Conservation (phyloP, 1,140 invertebrate genomes). For the Globodera ellingtonae region DNA sequence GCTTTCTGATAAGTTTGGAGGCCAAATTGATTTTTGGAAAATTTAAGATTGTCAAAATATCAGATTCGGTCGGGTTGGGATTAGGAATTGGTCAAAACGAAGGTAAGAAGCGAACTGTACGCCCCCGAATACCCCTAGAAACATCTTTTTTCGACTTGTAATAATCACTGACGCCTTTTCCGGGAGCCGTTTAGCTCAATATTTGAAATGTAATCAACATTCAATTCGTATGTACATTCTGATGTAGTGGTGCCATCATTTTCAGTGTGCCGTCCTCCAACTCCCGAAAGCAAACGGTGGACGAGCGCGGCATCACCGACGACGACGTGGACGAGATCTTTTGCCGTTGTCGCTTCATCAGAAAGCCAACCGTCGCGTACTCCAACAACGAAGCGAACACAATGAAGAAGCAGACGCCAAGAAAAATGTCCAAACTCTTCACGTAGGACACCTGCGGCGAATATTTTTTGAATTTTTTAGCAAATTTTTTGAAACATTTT, state of each 20-base stretch:
- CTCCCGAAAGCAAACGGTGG: constrained; percentile 54
- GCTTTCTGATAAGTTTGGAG: too few species aligned
- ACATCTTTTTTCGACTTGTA: background rate
- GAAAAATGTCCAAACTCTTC: constrained; percentile 64
- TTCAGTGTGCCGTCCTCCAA: constrained; percentile 42
- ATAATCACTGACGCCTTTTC: background rate
- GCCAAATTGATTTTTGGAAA: too few species aligned
- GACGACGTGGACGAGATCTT: constrained; percentile 12
- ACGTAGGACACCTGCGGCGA: constrained; percentile 72
- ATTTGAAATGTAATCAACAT: too few species aligned
- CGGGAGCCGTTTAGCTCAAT: background rate
- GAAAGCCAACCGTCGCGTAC: constrained; percentile 62
- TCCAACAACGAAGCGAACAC: constrained; percentile 62
- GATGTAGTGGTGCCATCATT: constrained; percentile 10
- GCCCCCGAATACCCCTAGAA: too few species aligned
- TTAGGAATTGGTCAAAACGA: background rate
- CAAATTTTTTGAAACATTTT: too few species aligned
- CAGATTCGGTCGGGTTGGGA: background rate
- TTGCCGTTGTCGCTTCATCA: constrained; percentile 58
- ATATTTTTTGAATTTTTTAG: too few species aligned
- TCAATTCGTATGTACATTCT: background rate
- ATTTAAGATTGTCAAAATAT: too few species aligned
- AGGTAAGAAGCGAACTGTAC: background rate
- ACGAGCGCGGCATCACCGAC: constrained; percentile 23
- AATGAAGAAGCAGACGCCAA: constrained; percentile 65